Evolutionary conservation across 2,113 vertebrate species (phyloP), one percentile per base, ranked within the genome.

Genomic region (Peromyscus maniculatus): DNA sequence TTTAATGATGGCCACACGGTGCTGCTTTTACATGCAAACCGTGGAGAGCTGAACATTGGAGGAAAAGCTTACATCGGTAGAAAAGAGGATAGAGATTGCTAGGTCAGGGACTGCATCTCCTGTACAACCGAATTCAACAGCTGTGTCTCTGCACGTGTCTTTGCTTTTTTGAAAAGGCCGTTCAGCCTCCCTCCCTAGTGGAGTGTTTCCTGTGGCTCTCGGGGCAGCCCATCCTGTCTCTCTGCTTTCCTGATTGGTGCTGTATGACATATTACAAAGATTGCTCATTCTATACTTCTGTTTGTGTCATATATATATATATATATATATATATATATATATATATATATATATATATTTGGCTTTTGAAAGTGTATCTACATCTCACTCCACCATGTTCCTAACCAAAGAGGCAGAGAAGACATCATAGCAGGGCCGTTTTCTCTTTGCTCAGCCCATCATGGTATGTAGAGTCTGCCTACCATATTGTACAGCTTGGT

Each of bases 1-100:
- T 98, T 97, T 98, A 98, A 98, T 95, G 98, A 98, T 96, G 97
- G 97, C 98, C 97, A 97, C 89, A 97, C 84, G 49, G 97, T 92
- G 97, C 64, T 96, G 95, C 94, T 98, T 89, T 97, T 98, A 96
- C 98, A 97, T 91, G 93, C 86, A 96, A 91, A 91, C 89, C 59
- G 15, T 1, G 66, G 95, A 96, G 52, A 96, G 89, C 22, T 94
- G 94, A 93, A 96, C 92, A 95, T 74, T 96, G 94, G 97, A 39
- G 5, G 49, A 64, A 39, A 89, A 92, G 78, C 95, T 95, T 90
- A 91, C 94, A 95, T 46, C 36, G 83, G 66, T 31, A 64, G 91
- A 93, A 86, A 92, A 97, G 90, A 90, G 91, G 94, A 97, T 91
- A 97, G 89, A 9, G 74, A 94, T 87, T 86, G 97, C 91, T 62